Conservation (phyloP, 2,113 vertebrate genomes). For the Gorsachius goisagi region DNA sequence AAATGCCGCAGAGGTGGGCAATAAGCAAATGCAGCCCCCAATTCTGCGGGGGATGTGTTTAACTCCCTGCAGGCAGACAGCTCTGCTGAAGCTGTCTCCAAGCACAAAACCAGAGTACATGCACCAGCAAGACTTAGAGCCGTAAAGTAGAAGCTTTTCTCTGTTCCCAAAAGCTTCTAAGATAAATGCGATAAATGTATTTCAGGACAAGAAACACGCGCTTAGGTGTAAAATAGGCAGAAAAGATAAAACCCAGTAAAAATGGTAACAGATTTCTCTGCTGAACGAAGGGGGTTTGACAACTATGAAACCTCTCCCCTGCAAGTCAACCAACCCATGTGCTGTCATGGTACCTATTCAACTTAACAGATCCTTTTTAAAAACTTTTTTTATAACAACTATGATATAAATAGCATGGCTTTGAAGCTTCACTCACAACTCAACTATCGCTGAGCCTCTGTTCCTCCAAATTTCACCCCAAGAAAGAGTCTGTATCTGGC, state of each 20-base stretch:
- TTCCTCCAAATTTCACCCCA: not conserved
- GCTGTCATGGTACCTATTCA: not conserved
- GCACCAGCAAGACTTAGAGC: not conserved
- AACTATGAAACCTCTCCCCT: not conserved
- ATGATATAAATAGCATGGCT: not conserved
- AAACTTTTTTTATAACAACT: not conserved
- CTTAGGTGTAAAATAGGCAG: not conserved
- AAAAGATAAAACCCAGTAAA: not conserved
- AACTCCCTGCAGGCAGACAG: not conserved
- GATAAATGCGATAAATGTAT: not conserved
- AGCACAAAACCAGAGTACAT: not conserved
- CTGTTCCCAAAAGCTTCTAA: not conserved
- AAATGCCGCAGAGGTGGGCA: not conserved
- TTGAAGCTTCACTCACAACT: not conserved
- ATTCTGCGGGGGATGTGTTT: not conserved
- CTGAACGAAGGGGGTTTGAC: not conserved
- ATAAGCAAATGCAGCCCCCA: not conserved
- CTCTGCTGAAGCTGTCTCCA: not conserved
- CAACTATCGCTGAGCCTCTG: not conserved
- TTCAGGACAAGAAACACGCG: not conserved
- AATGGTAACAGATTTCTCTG: not conserved
- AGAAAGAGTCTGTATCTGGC: rapidly evolving
- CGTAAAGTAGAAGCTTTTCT: not conserved
- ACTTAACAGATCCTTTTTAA: not conserved
- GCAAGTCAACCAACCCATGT: not conserved